phyloP scores from a whole-genome alignment of 2,797 vertebrate species.

The Lacerta bilineata region DNA sequence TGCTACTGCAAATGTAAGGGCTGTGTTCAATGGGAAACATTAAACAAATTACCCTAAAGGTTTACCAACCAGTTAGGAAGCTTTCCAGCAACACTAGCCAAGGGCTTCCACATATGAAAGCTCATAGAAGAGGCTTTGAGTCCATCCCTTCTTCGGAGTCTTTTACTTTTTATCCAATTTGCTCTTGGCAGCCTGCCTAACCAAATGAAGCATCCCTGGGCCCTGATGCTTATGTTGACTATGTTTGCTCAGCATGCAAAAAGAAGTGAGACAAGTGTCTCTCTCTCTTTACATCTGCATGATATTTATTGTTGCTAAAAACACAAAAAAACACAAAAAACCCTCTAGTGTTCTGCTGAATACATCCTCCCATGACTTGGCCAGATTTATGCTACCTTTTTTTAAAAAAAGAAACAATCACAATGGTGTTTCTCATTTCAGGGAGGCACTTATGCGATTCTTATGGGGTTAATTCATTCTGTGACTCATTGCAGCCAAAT shows the following conservation, averaged over 20 bases:
- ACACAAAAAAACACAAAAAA: too few species aligned
- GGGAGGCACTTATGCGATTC: background rate
- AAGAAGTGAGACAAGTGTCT: constrained; percentile 50
- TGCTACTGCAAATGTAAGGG: constrained; percentile 34
- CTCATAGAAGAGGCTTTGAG: background rate
- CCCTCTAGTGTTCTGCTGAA: background rate
- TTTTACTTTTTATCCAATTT: constrained; percentile 18
- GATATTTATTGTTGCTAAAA: constrained; percentile 1
- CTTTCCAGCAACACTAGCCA: background rate
- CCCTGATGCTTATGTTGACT: constrained; percentile 37
- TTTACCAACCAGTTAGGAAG: constrained; percentile 29
- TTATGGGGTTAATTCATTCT: background rate
- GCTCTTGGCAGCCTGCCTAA: constrained; percentile 63
- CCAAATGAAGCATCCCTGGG: constrained; percentile 8
- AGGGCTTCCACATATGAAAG: constrained; percentile 30
- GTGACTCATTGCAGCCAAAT: background rate
- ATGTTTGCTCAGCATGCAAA: constrained; percentile 43
- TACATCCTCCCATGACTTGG: background rate
- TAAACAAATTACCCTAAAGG: background rate
- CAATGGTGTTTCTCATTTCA: background rate
- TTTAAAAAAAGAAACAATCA: background rate
- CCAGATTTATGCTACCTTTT: background rate
- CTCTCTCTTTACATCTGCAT: constrained; percentile 32
- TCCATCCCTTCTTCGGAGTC: constrained; percentile 9
- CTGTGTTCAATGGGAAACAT: constrained; percentile 35